These are phyloP conservation scores for Entomyzon cyanotis DNA, from an alignment of 2,113 vertebrate species.

Conservation along the genomic window DNA sequence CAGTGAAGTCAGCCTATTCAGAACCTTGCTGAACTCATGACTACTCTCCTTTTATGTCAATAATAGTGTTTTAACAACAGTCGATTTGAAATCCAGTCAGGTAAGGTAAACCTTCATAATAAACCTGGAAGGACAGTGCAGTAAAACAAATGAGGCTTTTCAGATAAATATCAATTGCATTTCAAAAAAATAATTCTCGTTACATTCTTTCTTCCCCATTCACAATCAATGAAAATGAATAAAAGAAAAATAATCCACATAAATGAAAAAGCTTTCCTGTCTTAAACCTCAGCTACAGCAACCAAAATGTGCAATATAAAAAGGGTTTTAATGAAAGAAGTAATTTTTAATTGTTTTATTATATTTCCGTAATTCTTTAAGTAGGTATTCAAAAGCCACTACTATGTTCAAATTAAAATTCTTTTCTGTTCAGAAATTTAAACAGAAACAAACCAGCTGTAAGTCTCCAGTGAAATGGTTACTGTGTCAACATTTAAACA, in stretches of 20 bases:
- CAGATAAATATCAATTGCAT: neutral
- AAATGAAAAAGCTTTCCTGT: neutral
- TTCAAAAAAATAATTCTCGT: neutral
- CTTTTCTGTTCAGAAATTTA: neutral
- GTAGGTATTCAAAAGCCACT: neutral
- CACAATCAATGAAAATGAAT: neutral
- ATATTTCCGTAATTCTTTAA: neutral
- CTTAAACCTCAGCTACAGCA: neutral
- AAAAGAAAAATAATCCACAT: neutral
- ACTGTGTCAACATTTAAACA: slow-evolving; percentile 31
- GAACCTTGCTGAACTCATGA: neutral
- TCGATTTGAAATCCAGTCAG: neutral
- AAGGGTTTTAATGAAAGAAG: neutral
- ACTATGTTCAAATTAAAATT: neutral
- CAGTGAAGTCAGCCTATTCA: neutral
- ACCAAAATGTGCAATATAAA: neutral
- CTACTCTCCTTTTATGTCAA: neutral
- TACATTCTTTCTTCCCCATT: neutral
- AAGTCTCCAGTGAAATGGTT: neutral
- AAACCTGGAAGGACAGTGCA: neutral
- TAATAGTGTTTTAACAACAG: neutral
- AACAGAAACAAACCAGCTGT: slow-evolving; percentile 12
- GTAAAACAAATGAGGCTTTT: neutral
- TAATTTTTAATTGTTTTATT: neutral
- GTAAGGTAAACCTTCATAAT: neutral